Base-by-base conservation (phyloP, 2,797 vertebrate genomes). In the Manis crassicaudata region DNA sequence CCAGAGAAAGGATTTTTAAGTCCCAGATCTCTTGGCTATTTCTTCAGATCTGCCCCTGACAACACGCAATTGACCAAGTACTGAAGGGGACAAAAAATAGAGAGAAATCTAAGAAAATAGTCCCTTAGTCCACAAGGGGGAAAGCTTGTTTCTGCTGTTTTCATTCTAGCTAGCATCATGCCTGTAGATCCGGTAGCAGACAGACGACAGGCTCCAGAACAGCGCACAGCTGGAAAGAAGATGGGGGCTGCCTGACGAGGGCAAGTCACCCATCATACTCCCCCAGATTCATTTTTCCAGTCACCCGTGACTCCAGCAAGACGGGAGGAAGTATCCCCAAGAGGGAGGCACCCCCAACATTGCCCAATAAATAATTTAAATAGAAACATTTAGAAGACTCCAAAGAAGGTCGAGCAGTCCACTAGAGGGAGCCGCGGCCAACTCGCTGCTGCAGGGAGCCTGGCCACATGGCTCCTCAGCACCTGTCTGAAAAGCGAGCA, bases 351-450 rank as follows among this genome's bases (percentile, higher is more conserved):
- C 9, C 52, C 50, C 35, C 32, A 72, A 54, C 58, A 46, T 37
- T 84, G 54, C 40, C 46, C n/a, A 62, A 32, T 14, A 62, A 87
- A 84, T 88, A 40, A 92, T 75, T 81, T 50, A 67, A 75, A 75
- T 67, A 27, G 29, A 92, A 95, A 95, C n/a, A n/a, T 50, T 65
- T 43, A 67, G 35, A 40, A 84, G 65, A 83, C 7, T 11, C 2
- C 0, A 5, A 13, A 67, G 65, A 60, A 81, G 35, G n/a, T 80
- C 84, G 93, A 95, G 21, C 14, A 67, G 14, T 70, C 97, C 97
- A 89, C 95, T 77, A 97, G 97, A 91, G 94, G 97, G 95, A 86
- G 95, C 90, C 9, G 77, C 29, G 90, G 62, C 17, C 88, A 97
- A 95, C 62, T 72, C 25, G 65, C 40, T 54, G 10, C 13, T 14